Percentiles rank a stretch among this genome's conserved stretches.
phyloP scores from a whole-genome alignment of 2,797 vertebrate genomes.

The Cossypha polioptera region DNA sequence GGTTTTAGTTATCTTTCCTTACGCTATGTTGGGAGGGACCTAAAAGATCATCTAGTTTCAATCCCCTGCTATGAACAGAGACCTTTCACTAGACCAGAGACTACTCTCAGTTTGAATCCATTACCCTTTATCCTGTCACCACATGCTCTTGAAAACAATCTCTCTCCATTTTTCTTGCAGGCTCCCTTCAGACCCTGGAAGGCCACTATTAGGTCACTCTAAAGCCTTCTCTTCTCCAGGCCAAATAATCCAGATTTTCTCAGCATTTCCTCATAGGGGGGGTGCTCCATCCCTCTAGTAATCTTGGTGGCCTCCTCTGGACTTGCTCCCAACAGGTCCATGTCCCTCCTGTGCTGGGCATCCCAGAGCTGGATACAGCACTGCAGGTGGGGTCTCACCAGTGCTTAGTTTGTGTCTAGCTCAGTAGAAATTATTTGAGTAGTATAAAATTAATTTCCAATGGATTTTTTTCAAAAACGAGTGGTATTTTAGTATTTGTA shows the following conservation, averaged over 20 bases:
- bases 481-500: not conserved
- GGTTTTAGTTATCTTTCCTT: not conserved
- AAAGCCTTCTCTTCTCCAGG: not conserved
- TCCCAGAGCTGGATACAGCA: not conserved
- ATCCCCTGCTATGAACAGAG: not conserved
- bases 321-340: not conserved
- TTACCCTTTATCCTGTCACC: not conserved
- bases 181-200: not conserved
- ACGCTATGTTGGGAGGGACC: not conserved
- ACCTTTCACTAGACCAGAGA: no score
- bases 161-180: not conserved
- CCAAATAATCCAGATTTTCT: not conserved
- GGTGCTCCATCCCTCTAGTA: not conserved
- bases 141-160: not conserved
- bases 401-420: not conserved
- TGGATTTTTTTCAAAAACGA: not conserved
- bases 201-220: rapidly evolving
- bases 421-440: not conserved
- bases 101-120: not conserved
- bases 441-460: not conserved
- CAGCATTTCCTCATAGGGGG: not conserved
- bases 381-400: not conserved
- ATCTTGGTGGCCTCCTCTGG: not conserved
- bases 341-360: not conserved
- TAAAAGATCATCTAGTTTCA: not conserved